Percentiles rank a stretch among this genome's conserved stretches.
Conservation (phyloP, 2,113 vertebrate genomes). For the Galeopterus variegatus region DNA sequence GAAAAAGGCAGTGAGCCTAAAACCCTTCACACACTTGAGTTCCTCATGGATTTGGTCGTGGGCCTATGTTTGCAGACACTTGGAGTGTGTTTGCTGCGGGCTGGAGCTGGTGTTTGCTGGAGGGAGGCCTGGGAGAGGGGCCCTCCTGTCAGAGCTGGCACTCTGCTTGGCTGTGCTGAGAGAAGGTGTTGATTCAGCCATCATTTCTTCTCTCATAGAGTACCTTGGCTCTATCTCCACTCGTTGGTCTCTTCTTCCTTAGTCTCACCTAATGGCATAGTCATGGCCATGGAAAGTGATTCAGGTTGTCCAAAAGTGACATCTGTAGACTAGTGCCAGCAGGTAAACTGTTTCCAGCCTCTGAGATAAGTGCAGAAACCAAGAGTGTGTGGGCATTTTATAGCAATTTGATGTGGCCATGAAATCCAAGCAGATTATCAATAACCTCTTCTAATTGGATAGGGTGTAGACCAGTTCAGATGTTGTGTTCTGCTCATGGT, state of each 20-base stretch:
- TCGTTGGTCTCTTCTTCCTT: neutral
- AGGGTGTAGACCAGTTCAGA: neutral
- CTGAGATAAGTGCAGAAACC: neutral
- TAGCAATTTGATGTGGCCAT: neutral
- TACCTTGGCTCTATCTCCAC: neutral
- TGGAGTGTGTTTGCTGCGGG: constrained; percentile 42
- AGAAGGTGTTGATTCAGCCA: neutral
- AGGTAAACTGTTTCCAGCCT: neutral
- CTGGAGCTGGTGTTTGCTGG: constrained; percentile 46
- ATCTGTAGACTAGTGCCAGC: neutral
- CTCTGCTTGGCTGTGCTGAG: neutral
- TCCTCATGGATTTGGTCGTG: constrained; percentile 47
- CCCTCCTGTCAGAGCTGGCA: neutral
- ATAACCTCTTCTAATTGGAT: neutral
- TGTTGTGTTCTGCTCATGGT: neutral
- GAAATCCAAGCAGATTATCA: neutral
- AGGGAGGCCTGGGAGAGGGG: neutral
- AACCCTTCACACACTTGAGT: neutral
- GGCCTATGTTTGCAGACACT: constrained; percentile 58
- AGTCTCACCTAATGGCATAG: neutral
- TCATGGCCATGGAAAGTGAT: neutral
- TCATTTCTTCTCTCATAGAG: neutral
- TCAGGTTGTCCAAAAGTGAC: neutral
- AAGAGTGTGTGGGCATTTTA: neutral
- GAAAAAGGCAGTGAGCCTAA: constrained; percentile 53